phyloP scores from a whole-genome alignment of 2,113 vertebrate genomes.

The Oceanodroma tethys region DNA sequence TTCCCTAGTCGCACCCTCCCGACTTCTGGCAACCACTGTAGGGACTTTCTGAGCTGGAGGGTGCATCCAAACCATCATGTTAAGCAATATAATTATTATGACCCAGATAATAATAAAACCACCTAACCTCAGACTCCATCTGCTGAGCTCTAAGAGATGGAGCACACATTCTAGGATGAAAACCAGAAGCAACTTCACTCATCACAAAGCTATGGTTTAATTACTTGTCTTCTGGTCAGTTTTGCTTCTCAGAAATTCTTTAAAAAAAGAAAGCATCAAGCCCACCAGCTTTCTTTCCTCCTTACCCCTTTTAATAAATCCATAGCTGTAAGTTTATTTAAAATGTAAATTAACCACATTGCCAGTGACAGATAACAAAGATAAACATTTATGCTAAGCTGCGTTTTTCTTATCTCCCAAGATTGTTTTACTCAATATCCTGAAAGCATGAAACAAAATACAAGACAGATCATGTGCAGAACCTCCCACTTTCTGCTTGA shows the following conservation, averaged over 20 bases:
- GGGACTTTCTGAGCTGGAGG: slow-evolving; percentile 53
- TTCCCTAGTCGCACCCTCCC: not conserved
- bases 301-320: slow-evolving; percentile 53
- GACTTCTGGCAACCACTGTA: slow-evolving; percentile 7
- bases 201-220: slow-evolving; percentile 39
- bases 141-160: slow-evolving; percentile 26
- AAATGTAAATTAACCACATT: slow-evolving; percentile 69
- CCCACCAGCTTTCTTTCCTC: slow-evolving; percentile 28
- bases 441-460: slow-evolving; percentile 42
- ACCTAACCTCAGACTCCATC: slow-evolving; percentile 57
- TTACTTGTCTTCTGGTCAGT: slow-evolving; percentile 34
- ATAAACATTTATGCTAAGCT: slow-evolving; percentile 74
- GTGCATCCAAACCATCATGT: slow-evolving; percentile 17
- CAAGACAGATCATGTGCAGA: slow-evolving; percentile 45
- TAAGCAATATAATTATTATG: slow-evolving; percentile 48
- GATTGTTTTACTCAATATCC: slow-evolving; percentile 37
- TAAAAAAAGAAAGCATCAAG: slow-evolving; percentile 57
- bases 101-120: slow-evolving; percentile 43
- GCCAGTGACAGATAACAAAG: slow-evolving; percentile 71
- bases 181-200: slow-evolving; percentile 52
- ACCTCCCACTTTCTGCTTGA: not conserved
- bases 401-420: slow-evolving; percentile 69
- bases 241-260: slow-evolving; percentile 68
- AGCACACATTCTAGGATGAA: slow-evolving; percentile 54
- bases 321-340: slow-evolving; percentile 66